Evolutionary conservation across 2,888 invertebrate species (phyloP), one percentile per base, ranked within the genome.

Genomic region (Ephialtes manifestator): DNA sequence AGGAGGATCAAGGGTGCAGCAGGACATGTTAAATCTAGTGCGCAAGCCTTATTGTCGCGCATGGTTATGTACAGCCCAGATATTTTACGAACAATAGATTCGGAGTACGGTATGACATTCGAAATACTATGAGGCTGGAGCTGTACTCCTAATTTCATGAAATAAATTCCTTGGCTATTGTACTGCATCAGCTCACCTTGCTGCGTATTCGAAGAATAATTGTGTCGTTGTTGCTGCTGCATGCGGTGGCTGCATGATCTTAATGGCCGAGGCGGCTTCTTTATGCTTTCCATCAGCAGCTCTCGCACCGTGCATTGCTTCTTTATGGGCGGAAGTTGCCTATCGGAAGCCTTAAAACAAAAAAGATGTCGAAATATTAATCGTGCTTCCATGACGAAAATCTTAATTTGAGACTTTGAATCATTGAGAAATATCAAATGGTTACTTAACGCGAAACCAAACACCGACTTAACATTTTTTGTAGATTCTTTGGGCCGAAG

Each of bases 281-380:
- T 97, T 90, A 98, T 98, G 84, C 98, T 98, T 88, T 97, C 97
- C 95, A 98, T 96, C 43, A 98, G 95, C 90, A 97, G 96, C 94
- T 98, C 98, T 86, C 98, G 96, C 0, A 98, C 97, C 15, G 97
- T 97, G 75, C 96, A 95, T 88, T 96, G 96, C 87, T 96, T 95
- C 81, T 96, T 95, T 46, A 96, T 95, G 3, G 98, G 98, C 71
- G 97, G 96, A 90, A 98, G 94, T 93, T 98, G 97, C 81, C 98
- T 96, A 91, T 98, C 98, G 71, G 97, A 97, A 72, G 97, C 98
- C 97, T 97, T 89, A 35, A 88, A 67, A 84, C 81, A 84, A 81
- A 78, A 83, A 74, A 68, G n/a, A 58, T 24, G n/a, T n/a, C n/a
- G 68, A 48, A 76, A 65, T 18, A 81, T 82, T 78, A 53, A 63